Evolutionary conservation across 1,140 invertebrate genomes (phyloP).

Genomic region (Anthonomus grandis): DNA sequence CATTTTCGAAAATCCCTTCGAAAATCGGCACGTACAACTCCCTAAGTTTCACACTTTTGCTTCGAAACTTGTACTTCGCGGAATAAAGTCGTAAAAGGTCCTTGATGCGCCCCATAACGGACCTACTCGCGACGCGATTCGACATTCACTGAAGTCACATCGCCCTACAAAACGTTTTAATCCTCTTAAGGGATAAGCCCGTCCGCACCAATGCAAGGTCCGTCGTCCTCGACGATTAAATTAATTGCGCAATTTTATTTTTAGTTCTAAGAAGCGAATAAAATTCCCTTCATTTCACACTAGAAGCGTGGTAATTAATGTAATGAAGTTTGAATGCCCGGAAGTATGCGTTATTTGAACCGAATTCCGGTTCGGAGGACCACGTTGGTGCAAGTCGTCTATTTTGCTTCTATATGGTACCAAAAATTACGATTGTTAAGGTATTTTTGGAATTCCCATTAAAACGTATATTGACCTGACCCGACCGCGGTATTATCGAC

Average conservation of each 20-base stretch:
- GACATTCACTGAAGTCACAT: slow-evolving; percentile 10
- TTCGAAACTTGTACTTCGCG: slow-evolving; percentile 3
- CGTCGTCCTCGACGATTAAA: neutral
- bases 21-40: slow-evolving; percentile 4
- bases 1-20: slow-evolving; percentile 6
- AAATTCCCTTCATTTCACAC: neutral
- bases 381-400: slow-evolving; percentile 5
- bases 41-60: neutral
- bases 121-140: neutral
- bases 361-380: neutral
- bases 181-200: slow-evolving; percentile 15
- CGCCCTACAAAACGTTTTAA: slow-evolving; percentile 16
- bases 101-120: neutral
- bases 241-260: neutral
- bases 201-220: slow-evolving; percentile 3
- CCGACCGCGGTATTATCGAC: neutral
- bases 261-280: neutral
- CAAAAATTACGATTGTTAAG: slow-evolving; percentile 17
- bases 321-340: too few relatives aligned
- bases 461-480: slow-evolving; percentile 13
- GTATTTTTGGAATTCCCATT: slow-evolving; percentile 21
- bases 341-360: too few relatives aligned
- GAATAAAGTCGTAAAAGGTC: neutral
- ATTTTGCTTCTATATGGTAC: too few relatives aligned
- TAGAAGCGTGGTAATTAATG: too few relatives aligned